Conservation (phyloP, 2,113 vertebrate species). For the Pheucticus melanocephalus region DNA sequence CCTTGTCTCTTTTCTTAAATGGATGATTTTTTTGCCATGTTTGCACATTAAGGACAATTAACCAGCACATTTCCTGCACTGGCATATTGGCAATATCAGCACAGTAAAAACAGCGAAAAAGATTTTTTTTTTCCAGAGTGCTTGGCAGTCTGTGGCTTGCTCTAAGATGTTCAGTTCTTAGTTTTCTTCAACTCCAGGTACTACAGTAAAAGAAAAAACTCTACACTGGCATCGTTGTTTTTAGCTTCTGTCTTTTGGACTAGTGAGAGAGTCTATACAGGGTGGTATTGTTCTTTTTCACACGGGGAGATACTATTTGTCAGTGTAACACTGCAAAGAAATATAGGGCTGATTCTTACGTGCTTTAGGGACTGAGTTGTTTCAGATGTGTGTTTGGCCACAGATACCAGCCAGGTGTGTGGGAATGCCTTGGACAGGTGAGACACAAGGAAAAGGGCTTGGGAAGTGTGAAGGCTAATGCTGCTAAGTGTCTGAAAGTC, state of each 20-base stretch:
- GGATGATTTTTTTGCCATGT: background rate
- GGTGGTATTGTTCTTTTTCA: background rate
- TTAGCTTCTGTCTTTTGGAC: background rate
- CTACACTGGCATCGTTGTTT: background rate
- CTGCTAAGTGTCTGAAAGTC: background rate
- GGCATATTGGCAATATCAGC: background rate
- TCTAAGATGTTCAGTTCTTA: background rate
- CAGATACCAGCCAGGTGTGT: background rate
- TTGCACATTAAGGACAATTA: conserved; percentile 1
- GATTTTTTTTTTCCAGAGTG: background rate
- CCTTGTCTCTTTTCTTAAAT: background rate
- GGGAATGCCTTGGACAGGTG: background rate
- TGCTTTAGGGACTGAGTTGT: background rate
- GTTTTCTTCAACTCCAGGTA: background rate
- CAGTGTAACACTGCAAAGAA: background rate
- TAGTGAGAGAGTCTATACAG: background rate
- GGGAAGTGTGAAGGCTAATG: background rate
- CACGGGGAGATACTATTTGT: background rate
- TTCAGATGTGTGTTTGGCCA: background rate
- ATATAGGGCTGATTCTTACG: background rate
- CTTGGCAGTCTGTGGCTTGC: background rate
- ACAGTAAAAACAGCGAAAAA: background rate
- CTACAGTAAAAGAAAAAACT: background rate
- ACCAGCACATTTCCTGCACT: background rate
- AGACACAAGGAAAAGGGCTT: background rate